phyloP scores from a whole-genome alignment of 2,888 invertebrate genomes.

The Aromia moschata region DNA sequence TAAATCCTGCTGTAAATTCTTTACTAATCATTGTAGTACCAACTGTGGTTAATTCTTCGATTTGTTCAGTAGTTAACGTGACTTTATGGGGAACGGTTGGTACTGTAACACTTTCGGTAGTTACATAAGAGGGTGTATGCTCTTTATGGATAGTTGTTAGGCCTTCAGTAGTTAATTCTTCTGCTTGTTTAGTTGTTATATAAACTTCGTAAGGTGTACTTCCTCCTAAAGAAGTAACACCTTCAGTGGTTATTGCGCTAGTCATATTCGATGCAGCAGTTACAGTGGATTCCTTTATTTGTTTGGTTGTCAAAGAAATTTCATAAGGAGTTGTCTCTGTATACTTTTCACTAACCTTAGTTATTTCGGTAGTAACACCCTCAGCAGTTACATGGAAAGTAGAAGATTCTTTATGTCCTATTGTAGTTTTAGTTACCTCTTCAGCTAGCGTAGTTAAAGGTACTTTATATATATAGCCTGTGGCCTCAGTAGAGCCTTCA shows the following conservation, averaged over 20 bases:
- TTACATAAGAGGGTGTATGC: neutral
- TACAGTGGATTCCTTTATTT: neutral
- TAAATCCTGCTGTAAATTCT: neutral
- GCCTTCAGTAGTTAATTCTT: no score
- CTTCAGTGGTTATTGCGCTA: constrained; percentile 4
- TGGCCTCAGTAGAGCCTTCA: no score
- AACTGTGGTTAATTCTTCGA: constrained; percentile 28
- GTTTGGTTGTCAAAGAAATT: constrained; percentile 10
- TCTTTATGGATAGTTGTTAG: neutral
- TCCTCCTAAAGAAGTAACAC: constrained; percentile 14
- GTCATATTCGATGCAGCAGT: neutral
- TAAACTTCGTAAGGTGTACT: neutral
- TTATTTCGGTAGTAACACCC: neutral
- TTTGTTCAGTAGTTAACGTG: constrained; percentile 30
- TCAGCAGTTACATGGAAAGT: neutral
- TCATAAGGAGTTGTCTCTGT: constrained; percentile 30
- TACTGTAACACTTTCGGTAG: constrained; percentile 8
- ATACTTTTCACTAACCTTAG: neutral
- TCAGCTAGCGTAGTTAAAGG: constrained; percentile 25
- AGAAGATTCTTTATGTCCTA: neutral
- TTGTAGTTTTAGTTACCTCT: constrained; percentile 16
- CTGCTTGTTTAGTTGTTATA: constrained; percentile 1
- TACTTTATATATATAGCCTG: no score
- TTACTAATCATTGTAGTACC: constrained; percentile 16
- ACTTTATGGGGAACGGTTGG: constrained; percentile 29